Evolutionary conservation across 1,140 invertebrate genomes (phyloP), one percentile per base, ranked within the genome.

Genomic region (Penaeus japonicus): DNA sequence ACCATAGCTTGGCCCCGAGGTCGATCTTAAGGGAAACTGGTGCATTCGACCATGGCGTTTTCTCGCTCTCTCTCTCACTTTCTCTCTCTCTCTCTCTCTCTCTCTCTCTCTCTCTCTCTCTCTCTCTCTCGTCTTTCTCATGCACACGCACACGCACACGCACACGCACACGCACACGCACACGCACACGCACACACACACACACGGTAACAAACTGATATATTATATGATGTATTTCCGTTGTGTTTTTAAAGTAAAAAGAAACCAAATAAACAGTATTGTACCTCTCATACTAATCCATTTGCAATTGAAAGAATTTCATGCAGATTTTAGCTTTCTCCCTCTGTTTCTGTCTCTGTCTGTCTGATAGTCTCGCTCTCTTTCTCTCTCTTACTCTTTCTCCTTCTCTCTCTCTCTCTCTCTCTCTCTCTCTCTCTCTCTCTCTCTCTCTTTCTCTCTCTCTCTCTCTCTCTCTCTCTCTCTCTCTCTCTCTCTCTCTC

Each of bases 101-200:
- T 65, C 17, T 65, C 17, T 65, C 17, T 65, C 17, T 65, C 17
- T 65, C 62, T 65, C 62, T 65, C 2, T 65, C 5, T 65, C 62
- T 65, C 17, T 65, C 62, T 65, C 62, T 65, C 62, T 12, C 12
- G 22, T 30, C 7, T 18, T 65, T 30, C 27, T 30, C 1, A 39
- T 10, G 4, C 10, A n/a, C 78, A 30, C 17, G 12, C 30, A 32
- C 77, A 32, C 39, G 47, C 77, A 35, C 27, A 79, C 27, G 47
- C 47, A 53, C 47, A 53, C 77, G 30, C 32, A 79, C 77, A 17
- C 32, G 47, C 32, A 39, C 32, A 79, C 32, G 47, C 32, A 79
- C 32, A 79, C 77, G 47, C 77, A 79, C 77, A 79, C 77, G 47
- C 17, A 79, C 77, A 53, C 30, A 79, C 32, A 79, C 77, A 53